Evolutionary conservation across 2,797 vertebrate genomes (phyloP).

Genomic region (Chelmon rostratus): DNA sequence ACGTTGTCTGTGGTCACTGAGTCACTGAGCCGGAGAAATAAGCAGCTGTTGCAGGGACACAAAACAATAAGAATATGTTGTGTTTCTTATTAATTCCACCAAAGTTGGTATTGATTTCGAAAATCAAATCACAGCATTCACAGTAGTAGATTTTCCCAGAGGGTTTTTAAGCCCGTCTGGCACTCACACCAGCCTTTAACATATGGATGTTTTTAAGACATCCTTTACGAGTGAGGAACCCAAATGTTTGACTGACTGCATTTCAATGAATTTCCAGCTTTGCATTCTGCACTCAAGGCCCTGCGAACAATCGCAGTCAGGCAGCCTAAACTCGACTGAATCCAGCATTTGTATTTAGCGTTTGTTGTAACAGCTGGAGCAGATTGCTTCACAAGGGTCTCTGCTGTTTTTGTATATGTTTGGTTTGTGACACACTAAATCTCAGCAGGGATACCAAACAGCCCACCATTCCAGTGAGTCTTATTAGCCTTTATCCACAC

Average conservation of each 20-base stretch:
- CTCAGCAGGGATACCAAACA: constrained; percentile 51
- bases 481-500: constrained; percentile 33
- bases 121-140: constrained; percentile 23
- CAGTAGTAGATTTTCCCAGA: not conserved
- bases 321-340: constrained; percentile 30
- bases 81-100: constrained; percentile 27
- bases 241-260: constrained; percentile 5
- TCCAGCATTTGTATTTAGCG: constrained; percentile 49
- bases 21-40: constrained; percentile 46
- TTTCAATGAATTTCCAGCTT: constrained; percentile 7
- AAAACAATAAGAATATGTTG: constrained; percentile 32
- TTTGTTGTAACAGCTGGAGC: constrained; percentile 76
- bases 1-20: constrained; percentile 49
- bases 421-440: constrained; percentile 62
- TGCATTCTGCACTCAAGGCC: constrained; percentile 3
- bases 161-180: constrained; percentile 10
- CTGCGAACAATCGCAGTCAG: constrained; percentile 19
- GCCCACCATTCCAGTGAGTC: constrained; percentile 43
- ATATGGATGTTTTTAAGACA: constrained; percentile 33
- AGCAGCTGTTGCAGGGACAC: constrained; percentile 41
- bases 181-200: not conserved
- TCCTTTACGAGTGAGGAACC: not conserved
- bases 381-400: constrained; percentile 30
- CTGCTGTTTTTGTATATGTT: constrained; percentile 62
- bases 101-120: constrained; percentile 15